Evolutionary conservation across 2,113 vertebrate species (phyloP).

Genomic region (Cryptotis parvus): DNA sequence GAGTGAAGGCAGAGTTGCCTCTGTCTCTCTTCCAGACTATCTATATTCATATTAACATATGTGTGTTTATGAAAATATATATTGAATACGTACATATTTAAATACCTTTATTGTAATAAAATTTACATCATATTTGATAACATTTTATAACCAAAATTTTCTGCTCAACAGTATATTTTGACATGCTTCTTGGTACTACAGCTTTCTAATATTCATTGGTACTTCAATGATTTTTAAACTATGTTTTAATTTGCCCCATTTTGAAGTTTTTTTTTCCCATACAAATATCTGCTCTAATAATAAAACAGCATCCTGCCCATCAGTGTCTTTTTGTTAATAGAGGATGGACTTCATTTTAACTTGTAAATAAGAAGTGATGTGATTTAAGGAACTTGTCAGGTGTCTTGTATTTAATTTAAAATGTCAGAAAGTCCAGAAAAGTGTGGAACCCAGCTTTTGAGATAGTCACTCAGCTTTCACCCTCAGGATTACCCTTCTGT

Average conservation of each 20-base stretch:
- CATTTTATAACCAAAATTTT: slow-evolving; percentile 16
- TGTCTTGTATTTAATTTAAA: background rate
- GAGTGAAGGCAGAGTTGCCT: background rate
- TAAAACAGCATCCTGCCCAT: background rate
- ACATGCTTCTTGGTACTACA: background rate
- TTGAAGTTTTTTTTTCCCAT: background rate
- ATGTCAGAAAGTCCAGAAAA: background rate
- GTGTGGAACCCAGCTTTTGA: background rate
- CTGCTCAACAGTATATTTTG: background rate
- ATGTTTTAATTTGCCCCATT: background rate
- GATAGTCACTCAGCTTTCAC: background rate
- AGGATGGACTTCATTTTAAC: background rate
- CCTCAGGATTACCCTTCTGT: background rate
- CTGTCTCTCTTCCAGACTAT: background rate
- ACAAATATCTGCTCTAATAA: background rate
- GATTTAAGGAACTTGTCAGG: background rate
- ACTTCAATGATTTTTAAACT: too few relatives aligned
- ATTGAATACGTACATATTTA: background rate
- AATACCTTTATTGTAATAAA: background rate
- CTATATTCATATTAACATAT: background rate
- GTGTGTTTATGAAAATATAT: background rate
- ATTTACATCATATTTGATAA: background rate
- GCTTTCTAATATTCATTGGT: slow-evolving; percentile 13
- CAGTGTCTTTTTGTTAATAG: background rate
- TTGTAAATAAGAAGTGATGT: background rate